Conservation (phyloP, 2,113 vertebrate species). For the Lota lota region DNA sequence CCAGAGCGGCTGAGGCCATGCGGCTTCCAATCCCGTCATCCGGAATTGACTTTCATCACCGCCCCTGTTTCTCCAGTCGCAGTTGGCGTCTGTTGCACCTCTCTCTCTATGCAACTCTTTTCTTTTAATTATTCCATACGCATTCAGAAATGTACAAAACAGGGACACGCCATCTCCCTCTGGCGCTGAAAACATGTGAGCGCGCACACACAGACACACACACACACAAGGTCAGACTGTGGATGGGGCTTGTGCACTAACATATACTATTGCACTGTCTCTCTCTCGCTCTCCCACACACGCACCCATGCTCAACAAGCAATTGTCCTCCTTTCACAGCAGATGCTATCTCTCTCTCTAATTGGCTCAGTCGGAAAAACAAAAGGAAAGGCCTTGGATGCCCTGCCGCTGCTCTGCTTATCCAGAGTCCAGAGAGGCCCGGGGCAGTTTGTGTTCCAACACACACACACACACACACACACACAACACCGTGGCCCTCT, state of each 20-base stretch:
- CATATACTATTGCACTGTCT: no score
- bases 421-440: slow-evolving; percentile 41
- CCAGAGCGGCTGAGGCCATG: slow-evolving; percentile 62
- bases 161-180: no score
- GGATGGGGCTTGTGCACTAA: no score
- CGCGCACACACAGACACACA: slow-evolving; percentile 1
- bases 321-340: slow-evolving; percentile 71
- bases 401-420: slow-evolving; percentile 45
- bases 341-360: slow-evolving; percentile 71
- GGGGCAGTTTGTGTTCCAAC: slow-evolving; percentile 46
- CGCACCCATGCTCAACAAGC: slow-evolving; percentile 52
- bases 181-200: slow-evolving; percentile 19
- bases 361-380: slow-evolving; percentile 72
- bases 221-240: not conserved
- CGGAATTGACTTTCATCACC: no score
- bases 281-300: slow-evolving; percentile 13
- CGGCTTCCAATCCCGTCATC: slow-evolving; percentile 28
- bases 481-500: slow-evolving; percentile 48
- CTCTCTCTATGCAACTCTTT: not conserved
- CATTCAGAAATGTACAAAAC: slow-evolving; percentile 30
- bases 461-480: slow-evolving; percentile 20
- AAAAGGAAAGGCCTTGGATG: slow-evolving; percentile 71
- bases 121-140: slow-evolving; percentile 48
- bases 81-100: slow-evolving; percentile 41
- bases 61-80: no score